These are phyloP conservation scores for Melanostoma scalare DNA, from an alignment of 2,888 invertebrate species.

Conservation along the genomic window DNA sequence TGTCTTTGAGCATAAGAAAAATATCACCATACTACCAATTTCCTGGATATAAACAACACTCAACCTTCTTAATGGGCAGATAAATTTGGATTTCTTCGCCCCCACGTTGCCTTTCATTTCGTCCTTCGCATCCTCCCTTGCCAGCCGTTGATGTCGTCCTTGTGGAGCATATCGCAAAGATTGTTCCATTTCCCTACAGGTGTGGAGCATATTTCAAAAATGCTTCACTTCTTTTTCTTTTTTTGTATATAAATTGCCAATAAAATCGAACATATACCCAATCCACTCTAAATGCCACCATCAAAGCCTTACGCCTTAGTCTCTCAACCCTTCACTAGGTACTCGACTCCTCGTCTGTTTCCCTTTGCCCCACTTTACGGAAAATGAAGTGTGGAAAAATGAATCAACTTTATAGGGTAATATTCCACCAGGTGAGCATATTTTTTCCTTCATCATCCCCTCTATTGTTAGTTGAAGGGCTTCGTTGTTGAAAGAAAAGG, in stretches of 20 bases:
- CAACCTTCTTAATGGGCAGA: constrained; percentile 57
- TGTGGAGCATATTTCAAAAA: constrained; percentile 68
- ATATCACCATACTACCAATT: constrained; percentile 19
- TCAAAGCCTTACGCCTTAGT: constrained; percentile 30
- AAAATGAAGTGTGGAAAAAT: constrained; percentile 72
- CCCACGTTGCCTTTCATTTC: constrained; percentile 9
- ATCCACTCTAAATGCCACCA: constrained; percentile 63
- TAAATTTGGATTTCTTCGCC: constrained; percentile 48
- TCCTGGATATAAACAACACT: constrained; percentile 45
- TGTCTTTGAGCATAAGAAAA: neutral
- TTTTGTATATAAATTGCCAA: constrained; percentile 59
- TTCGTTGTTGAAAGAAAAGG: neutral
- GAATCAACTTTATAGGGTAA: constrained; percentile 70
- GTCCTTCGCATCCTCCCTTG: neutral
- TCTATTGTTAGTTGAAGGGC: neutral
- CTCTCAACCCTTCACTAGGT: constrained; percentile 1
- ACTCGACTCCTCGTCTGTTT: neutral
- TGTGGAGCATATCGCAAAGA: constrained; percentile 11
- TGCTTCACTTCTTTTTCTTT: constrained; percentile 27
- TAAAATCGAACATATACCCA: constrained; percentile 69
- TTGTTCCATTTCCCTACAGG: constrained; percentile 56
- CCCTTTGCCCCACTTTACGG: constrained; percentile 34
- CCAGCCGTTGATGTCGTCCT: neutral
- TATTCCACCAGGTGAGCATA: constrained; percentile 65
- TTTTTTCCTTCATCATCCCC: constrained; percentile 33